Percentiles rank a stretch among this genome's conserved stretches.
phyloP scores from a whole-genome alignment of 2,797 vertebrate species.

The Sebastes steindachneri region DNA sequence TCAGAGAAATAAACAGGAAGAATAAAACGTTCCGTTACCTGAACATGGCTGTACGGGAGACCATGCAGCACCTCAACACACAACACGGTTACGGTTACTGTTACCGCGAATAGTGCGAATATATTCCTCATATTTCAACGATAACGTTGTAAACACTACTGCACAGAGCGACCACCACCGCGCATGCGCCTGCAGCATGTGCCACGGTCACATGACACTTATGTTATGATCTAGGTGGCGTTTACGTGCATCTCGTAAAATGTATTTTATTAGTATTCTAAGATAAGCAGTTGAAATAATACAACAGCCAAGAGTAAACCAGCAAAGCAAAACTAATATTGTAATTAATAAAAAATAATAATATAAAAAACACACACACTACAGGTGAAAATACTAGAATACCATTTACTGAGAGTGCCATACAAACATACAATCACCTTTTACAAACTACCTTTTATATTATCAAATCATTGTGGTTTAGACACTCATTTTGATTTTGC shows the following conservation, averaged over 20 bases:
- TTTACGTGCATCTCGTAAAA: conserved; percentile 7
- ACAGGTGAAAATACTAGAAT: neutral
- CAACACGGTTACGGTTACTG: accelerated
- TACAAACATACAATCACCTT: neutral
- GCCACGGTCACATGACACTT: conserved; percentile 38
- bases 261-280: accelerated
- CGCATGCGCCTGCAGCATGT: neutral
- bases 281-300: neutral
- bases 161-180: neutral
- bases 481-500: neutral
- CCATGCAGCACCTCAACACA: neutral
- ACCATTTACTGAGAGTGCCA: neutral
- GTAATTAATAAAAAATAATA: neutral
- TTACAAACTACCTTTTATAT: neutral
- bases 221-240: conserved; percentile 6
- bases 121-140: conserved; percentile 9
- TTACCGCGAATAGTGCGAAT: accelerated
- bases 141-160: accelerated
- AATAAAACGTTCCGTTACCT: conserved; percentile 44
- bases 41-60: neutral
- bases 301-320: neutral
- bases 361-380: neutral
- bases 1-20: neutral
- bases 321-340: neutral
- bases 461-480: neutral